Conservation (phyloP, 2,113 vertebrate species). For the Gadus chalcogrammus region DNA sequence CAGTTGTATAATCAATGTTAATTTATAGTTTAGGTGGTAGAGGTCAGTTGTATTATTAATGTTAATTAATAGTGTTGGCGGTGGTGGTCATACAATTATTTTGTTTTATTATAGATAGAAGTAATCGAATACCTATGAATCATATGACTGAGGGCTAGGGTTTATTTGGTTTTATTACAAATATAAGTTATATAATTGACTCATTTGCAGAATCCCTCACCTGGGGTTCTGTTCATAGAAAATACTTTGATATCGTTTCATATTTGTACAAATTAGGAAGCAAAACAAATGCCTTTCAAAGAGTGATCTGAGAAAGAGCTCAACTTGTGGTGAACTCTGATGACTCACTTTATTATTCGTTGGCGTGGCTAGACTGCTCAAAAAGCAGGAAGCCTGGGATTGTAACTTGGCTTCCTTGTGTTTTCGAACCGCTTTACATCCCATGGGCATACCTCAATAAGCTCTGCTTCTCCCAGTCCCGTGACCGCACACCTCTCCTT, state of each 20-base stretch:
- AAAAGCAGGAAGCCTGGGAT: slow-evolving; percentile 72
- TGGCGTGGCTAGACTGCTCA: slow-evolving; percentile 63
- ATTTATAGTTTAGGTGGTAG: too few species aligned
- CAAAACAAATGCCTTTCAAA: slow-evolving; percentile 4
- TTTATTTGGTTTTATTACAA: background rate
- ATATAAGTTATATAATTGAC: background rate
- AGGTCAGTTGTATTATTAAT: background rate
- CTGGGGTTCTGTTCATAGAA: too few species aligned
- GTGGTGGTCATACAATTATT: too few species aligned
- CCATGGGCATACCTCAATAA: slow-evolving; percentile 43
- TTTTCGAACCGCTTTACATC: slow-evolving; percentile 57
- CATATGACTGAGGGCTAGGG: too few species aligned
- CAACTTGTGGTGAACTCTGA: slow-evolving; percentile 78
- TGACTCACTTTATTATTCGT: slow-evolving; percentile 74
- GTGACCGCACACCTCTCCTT: too few species aligned
- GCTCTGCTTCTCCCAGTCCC: slow-evolving; percentile 30
- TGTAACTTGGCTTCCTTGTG: slow-evolving; percentile 62
- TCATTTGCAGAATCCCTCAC: background rate
- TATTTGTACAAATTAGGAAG: background rate
- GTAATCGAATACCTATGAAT: too few species aligned
- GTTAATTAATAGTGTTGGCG: too few species aligned
- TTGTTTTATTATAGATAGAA: too few species aligned
- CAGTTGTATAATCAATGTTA: too few species aligned
- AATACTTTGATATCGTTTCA: too few species aligned
- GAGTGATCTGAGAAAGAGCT: slow-evolving; percentile 75